phyloP scores from a whole-genome alignment of 2,888 invertebrate genomes.

The Melanargia galathea region DNA sequence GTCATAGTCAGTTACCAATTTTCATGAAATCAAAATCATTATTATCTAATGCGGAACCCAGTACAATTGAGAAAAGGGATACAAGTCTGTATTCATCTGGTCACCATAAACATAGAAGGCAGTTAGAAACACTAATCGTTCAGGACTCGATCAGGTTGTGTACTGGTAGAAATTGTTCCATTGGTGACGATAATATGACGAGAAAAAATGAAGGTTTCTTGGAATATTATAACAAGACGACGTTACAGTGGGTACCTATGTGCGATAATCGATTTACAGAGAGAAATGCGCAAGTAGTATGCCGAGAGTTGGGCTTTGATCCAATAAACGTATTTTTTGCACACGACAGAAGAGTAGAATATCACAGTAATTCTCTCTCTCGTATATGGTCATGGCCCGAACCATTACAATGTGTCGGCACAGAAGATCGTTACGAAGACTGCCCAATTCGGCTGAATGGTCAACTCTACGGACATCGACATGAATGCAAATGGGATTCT shows the following conservation, averaged over 20 bases:
- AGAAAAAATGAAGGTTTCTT: conserved; percentile 91
- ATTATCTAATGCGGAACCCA: conserved; percentile 61
- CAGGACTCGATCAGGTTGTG: conserved; percentile 89
- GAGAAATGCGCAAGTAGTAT: conserved; percentile 97
- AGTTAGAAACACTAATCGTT: conserved; percentile 80
- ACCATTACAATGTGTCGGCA: conserved; percentile 91
- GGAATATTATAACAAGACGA: conserved; percentile 97
- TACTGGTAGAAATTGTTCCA: conserved; percentile 87
- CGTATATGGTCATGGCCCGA: conserved; percentile 98
- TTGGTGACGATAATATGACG: conserved; percentile 76
- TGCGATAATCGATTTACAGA: conserved; percentile 98
- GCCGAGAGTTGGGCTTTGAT: conserved; percentile 94
- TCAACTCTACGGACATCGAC: conserved; percentile 91
- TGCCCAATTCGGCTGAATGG: conserved; percentile 95
- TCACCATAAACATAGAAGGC: conserved; percentile 71
- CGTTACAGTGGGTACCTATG: conserved; percentile 97
- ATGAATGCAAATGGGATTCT: conserved; percentile 94
- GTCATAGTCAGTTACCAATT: conserved; percentile 88
- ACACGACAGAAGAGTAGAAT: conserved; percentile 92
- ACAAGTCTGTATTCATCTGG: conserved; percentile 58
- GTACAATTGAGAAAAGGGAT: conserved; percentile 68
- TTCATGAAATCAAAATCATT: conserved; percentile 86
- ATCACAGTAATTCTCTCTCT: conserved; percentile 92
- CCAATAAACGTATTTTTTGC: conserved; percentile 94
- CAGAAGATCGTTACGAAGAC: conserved; percentile 89